Base-by-base conservation (phyloP, 2,113 vertebrate genomes). In the Struthio camelus region DNA sequence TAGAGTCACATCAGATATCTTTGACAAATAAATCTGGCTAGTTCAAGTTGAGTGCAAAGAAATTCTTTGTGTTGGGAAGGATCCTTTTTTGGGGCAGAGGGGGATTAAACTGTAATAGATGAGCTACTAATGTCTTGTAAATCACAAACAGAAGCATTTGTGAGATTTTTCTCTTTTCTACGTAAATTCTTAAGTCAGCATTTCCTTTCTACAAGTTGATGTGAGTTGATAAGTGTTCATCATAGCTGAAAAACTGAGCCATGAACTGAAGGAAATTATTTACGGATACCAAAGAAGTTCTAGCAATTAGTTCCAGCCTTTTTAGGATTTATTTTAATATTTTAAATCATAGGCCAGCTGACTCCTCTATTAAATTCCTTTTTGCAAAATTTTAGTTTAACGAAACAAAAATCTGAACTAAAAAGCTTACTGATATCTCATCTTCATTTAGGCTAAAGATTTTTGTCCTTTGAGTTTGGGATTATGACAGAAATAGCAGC, bases 1-100 rank as follows among this genome's bases (percentile, higher is more conserved):
- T 89, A 94, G 71, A 94, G 64, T 28, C 27, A 70, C 93, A 89
- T 80, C 66, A 87, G 66, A 73, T 85, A 71, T 85, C 89, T 95
- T 82, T 75, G 69, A 89, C 16, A 89, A 93, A 91, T 73, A 84
- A 32, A 89, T 81, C 53, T 91, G 81, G 32, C 27, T 38, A 51
- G 46, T 46, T 97, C 89, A 94, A 83, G 58, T 3, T 0, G 78
- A 85, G 78, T 73, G 94, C 71, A 95, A 87, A 93, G 76, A 89
- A 91, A 92, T 91, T 92, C 81, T 80, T 91, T 70, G 14, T 78
- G n/a, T 22, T 53, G 64, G 28, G 51, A 61, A 93, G 42, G 51
- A 70, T 93, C 91, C 46, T 73, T 95, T 19, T 19, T 6, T 3
- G 58, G 44, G 53, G 10, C 27, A 91, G 58, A 53, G 20, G 14